Evolutionary conservation across 2,113 vertebrate species (phyloP), one percentile per base, ranked within the genome.

Genomic region (Mustelus asterias): DNA sequence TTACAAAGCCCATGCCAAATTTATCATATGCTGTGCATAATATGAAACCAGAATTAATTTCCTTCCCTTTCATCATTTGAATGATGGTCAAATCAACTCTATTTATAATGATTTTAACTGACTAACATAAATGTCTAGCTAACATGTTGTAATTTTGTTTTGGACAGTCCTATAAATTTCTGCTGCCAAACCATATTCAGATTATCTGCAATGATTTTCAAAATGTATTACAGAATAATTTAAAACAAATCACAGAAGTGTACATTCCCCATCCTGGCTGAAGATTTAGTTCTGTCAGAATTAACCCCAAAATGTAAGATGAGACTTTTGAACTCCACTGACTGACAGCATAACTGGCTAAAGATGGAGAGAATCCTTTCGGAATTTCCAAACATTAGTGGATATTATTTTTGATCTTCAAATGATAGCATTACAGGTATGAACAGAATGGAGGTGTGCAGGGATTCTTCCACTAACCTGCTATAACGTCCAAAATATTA

Each of bases 11-110:
- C 63, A 93, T 11, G 5, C 92, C 20, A 94, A 67, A 94, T 41
- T 16, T 41, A 94, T 41, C 60, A 41, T n/a, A 69, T n/a, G 37
- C 41, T 41, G n/a, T 69, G 92, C 37, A 41, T 41, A 94, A n/a
- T 63, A 24, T 92, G 24, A 24, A 94, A 94, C 58, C 37, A 44
- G 33, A 93, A 93, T 93, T 69, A 67, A 94, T 94, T 94, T 94
- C 63, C 37, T 65, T 94, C 63, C 16, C n/a, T 18, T 18, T 60
- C 89, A 65, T 93, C 58, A 93, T 60, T 48, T 93, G 29, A 93
- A 41, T 26, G 29, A 58, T 69, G 69, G 67, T n/a, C 65, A 69
- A 94, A 94, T 69, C 63, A 65, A 65, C 65, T 94, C 60, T 37
- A 94, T 94, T 65, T 65, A 69, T 24, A 94, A 94, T 94, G 92